Evolutionary conservation across 2,888 invertebrate species (phyloP).

Genomic region (Cephus pygmeus): DNA sequence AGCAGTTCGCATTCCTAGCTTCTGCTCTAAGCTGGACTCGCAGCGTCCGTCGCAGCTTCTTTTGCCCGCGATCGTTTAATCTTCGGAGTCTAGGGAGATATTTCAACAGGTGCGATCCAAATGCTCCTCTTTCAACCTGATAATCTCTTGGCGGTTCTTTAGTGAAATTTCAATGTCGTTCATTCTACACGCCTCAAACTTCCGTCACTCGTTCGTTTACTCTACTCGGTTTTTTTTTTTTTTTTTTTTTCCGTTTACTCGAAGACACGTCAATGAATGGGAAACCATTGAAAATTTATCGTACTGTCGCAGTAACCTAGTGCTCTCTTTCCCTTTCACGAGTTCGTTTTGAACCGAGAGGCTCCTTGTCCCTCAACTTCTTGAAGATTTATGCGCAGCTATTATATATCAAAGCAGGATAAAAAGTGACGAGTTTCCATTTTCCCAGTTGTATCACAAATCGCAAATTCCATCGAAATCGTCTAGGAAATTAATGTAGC

Average conservation of each 20-base stretch:
- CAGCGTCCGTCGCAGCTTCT: background rate
- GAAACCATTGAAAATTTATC: background rate
- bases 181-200: too few relatives aligned
- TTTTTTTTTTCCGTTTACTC: too few relatives aligned
- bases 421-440: background rate
- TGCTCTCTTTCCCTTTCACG: background rate
- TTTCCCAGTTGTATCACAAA: background rate
- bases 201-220: background rate
- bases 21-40: background rate
- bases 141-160: background rate
- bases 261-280: background rate
- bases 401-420: background rate
- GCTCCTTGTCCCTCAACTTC: too few relatives aligned
- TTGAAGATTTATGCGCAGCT: background rate
- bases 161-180: background rate
- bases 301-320: background rate
- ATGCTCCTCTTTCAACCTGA: background rate
- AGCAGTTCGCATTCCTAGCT: background rate
- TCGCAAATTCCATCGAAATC: background rate
- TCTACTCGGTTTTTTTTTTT: too few relatives aligned
- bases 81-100: too few relatives aligned
- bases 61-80: too few relatives aligned
- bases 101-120: background rate
- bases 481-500: background rate
- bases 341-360: background rate